Conservation (phyloP, 2,797 vertebrate genomes). For the Bovichtus diacanthus region DNA sequence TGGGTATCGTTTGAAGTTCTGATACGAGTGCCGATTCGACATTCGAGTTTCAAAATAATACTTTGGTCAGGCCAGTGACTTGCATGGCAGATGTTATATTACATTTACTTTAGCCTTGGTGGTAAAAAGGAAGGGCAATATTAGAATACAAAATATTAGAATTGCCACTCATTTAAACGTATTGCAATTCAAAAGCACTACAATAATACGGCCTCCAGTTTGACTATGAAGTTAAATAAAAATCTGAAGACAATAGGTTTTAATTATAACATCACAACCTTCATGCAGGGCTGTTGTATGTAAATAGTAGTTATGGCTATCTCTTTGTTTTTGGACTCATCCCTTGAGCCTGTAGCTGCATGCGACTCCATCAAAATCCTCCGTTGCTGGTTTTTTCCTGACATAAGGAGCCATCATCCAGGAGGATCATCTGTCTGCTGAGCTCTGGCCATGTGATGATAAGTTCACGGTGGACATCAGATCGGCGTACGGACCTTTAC, state of each 20-base stretch:
- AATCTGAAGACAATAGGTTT: neutral
- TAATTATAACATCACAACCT: neutral
- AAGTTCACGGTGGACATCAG: conserved; percentile 19
- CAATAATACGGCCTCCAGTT: neutral
- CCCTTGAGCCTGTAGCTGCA: neutral
- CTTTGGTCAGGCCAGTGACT: neutral
- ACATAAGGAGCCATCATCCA: neutral
- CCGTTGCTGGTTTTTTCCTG: conserved; percentile 4
- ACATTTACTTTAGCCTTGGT: neutral
- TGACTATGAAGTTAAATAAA: neutral
- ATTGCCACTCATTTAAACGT: neutral
- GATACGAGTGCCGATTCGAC: neutral
- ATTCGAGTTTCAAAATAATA: neutral
- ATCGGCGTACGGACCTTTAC: conserved; percentile 6
- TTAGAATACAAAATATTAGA: neutral
- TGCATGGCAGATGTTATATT: neutral
- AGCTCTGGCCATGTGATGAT: conserved; percentile 30
- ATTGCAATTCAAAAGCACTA: neutral
- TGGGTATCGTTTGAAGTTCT: neutral
- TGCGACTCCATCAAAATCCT: neutral
- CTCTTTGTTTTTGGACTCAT: conserved; percentile 8
- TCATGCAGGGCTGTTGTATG: neutral
- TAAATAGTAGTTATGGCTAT: too few species aligned
- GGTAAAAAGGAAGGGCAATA: neutral
- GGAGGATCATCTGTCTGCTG: too few species aligned